Percentiles rank a stretch among this genome's conserved stretches.
Conservation (phyloP, 2,797 vertebrate genomes). For the Bovichtus variegatus region DNA sequence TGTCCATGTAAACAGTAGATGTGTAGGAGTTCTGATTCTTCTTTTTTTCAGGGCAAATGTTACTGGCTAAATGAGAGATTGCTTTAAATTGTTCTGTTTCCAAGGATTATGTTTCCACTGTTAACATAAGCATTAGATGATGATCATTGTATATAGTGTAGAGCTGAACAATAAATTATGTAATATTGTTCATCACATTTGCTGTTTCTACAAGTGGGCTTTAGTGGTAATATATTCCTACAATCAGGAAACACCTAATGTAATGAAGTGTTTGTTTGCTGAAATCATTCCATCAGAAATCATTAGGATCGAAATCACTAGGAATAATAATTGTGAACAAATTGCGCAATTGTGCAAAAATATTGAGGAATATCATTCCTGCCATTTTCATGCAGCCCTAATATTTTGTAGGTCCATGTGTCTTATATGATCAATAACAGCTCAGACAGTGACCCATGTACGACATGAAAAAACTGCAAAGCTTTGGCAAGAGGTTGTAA, state of each 20-base stretch:
- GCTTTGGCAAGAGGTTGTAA: constrained; percentile 10
- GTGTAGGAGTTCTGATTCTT: neutral
- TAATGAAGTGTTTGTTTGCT: neutral
- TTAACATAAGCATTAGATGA: neutral
- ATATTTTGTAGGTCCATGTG: constrained; percentile 4
- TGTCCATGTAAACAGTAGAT: neutral
- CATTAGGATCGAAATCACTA: too few relatives aligned
- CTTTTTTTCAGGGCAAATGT: neutral
- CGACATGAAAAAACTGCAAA: neutral
- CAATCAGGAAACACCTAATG: neutral
- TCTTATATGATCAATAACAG: constrained; percentile 26
- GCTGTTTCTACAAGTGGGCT: neutral
- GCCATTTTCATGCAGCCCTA: neutral
- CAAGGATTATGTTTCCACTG: neutral
- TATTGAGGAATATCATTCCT: neutral
- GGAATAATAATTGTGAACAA: neutral
- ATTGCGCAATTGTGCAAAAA: neutral
- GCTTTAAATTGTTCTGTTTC: constrained; percentile 15
- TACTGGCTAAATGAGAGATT: constrained; percentile 3
- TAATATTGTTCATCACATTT: neutral
- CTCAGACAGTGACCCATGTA: neutral
- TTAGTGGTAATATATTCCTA: neutral
- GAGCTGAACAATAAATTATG: neutral
- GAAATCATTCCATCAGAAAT: too few relatives aligned
- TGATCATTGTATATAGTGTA: neutral